These are phyloP conservation scores for Campylomormyrus tamandua DNA, from an alignment of 2,113 vertebrate species.

Conservation along the genomic window DNA sequence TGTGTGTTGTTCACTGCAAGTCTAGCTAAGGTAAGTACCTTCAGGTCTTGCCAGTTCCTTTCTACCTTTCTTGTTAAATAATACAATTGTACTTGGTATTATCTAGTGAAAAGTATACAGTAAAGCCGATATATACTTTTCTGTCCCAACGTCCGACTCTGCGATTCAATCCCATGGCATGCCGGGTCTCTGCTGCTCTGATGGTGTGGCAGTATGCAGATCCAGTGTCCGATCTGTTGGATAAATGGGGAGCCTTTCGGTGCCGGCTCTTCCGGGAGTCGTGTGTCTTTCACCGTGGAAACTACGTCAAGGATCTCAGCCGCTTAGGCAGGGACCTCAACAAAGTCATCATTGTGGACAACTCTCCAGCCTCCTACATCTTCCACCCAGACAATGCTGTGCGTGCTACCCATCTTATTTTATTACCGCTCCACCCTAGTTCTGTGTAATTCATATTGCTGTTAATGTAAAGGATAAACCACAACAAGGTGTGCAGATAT, in stretches of 20 bases:
- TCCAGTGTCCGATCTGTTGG: conserved; percentile 88
- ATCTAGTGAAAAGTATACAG: neutral
- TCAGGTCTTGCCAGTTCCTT: neutral
- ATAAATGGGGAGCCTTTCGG: conserved; percentile 87
- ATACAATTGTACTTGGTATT: neutral
- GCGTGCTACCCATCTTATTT: conserved; percentile 30
- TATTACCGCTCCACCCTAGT: neutral
- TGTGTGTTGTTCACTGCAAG: conserved; percentile 95
- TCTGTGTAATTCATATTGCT: neutral
- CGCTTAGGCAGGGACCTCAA: conserved; percentile 84
- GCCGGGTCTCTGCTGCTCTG: neutral
- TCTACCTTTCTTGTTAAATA: neutral
- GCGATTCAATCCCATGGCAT: too few relatives aligned
- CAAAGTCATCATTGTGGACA: conserved; percentile 91
- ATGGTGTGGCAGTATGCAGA: conserved; percentile 76
- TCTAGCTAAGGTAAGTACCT: conserved; percentile 80
- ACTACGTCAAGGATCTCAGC: conserved; percentile 96
- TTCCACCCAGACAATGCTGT: conserved; percentile 95
- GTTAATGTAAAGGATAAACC: neutral
- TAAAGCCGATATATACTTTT: neutral
- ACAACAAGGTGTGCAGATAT: neutral
- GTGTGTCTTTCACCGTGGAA: conserved; percentile 90
- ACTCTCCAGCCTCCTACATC: conserved; percentile 90
- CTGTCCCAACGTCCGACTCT: neutral
- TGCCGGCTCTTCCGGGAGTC: conserved; percentile 90